A percentile compares a stretch with the other conserved stretches of the same genome.
Conservation (phyloP, 1,140 invertebrate genomes). For the Tigriopus japonicus region DNA sequence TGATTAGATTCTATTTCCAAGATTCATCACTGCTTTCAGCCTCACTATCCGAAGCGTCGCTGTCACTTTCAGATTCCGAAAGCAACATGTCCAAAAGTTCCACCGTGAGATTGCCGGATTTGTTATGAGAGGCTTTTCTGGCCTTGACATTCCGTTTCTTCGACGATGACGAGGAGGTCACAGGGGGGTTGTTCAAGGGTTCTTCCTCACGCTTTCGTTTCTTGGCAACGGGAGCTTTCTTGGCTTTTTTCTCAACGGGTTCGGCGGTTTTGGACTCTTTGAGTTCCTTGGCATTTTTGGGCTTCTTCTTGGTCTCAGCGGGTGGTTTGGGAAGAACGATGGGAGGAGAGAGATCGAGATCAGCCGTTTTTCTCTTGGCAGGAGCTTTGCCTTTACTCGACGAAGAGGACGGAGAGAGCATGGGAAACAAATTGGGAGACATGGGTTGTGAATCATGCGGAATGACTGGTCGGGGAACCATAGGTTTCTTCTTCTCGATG, state of each 20-base stretch:
- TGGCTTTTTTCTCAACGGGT: too few relatives aligned
- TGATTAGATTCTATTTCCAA: conserved; percentile 1
- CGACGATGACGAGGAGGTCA: neutral
- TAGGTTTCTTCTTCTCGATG: neutral
- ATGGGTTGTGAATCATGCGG: neutral
- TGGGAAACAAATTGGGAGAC: neutral
- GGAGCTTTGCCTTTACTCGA: neutral
- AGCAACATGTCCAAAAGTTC: conserved; percentile 9
- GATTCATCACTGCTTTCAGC: conserved; percentile 3
- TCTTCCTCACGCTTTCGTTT: neutral
- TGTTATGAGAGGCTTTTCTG: neutral
- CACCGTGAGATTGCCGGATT: conserved; percentile 2
- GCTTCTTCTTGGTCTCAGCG: neutral
- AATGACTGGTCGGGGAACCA: neutral
- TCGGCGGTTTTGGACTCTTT: neutral
- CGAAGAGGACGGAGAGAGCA: neutral
- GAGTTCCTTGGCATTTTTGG: neutral
- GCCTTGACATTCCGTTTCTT: neutral
- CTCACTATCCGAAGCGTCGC: neutral
- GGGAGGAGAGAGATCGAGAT: neutral
- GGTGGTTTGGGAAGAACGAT: neutral
- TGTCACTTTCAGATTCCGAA: neutral
- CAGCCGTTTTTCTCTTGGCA: neutral
- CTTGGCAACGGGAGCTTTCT: neutral
- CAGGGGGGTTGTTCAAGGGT: neutral